Base-by-base conservation (phyloP, 1,140 invertebrate genomes). In the Pseudomyrmex dendroicus region DNA sequence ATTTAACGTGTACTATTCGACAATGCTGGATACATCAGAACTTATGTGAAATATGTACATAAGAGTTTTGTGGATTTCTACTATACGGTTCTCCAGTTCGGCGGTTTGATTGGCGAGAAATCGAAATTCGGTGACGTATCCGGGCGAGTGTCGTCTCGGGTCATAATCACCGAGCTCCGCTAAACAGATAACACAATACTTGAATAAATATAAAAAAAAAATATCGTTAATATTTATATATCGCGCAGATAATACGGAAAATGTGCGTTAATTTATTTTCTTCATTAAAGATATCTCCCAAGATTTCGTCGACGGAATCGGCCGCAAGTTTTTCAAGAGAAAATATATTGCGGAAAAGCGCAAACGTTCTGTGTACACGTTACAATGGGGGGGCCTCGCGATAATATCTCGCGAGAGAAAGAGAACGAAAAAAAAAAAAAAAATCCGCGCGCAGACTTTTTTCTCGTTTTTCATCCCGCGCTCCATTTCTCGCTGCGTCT, bases 111-210 rank as follows among this genome's bases (percentile, higher is more conserved):
- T 98, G 20, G 98, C 96, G 76, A 99, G 95, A 93, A 99, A 98
- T 70, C 98, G 96, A 95, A 99, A 99, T 95, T 99, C 99, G 1
- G 98, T 99, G 46, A 99, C 97, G 92, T 99, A 99, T 22, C 98
- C 98, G 12, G 97, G 96, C 2, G 97, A 97, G 93, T 99, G 99
- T 35, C 97, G 95, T 77, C 97, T 95, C 25, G 96, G 96, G 94
- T 99, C 99, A 94, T 98, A 99, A 95, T 99, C 99, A 2, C 99
- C 99, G 59, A 99, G 95, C 95, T 99, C 99, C 88, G 99, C 99
- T 99, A 95, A 72, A 96, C 95, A 91, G 82, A 59, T 50, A 46
- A 61, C 12, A 9, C 12, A 22, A 52, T 54, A 73, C 44, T 63
- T 35, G n/a, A 7, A n/a, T 20, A 44, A 8, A 8, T 9, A 54